Percentiles rank a stretch among this genome's conserved stretches.
Conservation (phyloP, 1,140 invertebrate species). For the Conus betulinus region DNA sequence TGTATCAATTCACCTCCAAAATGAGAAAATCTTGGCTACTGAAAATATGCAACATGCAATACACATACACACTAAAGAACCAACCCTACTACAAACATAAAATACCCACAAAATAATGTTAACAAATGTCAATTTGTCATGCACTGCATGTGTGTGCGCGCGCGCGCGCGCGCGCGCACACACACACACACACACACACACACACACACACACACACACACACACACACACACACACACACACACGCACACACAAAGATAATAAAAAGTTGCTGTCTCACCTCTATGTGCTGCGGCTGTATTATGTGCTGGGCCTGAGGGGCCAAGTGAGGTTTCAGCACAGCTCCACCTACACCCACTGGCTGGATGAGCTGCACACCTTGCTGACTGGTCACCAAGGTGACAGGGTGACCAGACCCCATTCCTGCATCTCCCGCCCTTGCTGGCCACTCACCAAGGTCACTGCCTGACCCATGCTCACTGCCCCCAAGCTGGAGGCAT, state of each 20-base stretch:
- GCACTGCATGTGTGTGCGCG: no score
- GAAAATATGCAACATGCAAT: no score
- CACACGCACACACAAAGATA: not conserved
- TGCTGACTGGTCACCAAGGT: conserved; percentile 32
- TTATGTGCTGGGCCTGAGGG: conserved; percentile 26
- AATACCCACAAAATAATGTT: no score
- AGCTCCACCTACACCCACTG: conserved; percentile 45
- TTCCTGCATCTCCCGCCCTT: conserved; percentile 18
- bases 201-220: not conserved
- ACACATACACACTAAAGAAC: no score
- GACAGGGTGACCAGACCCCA: not conserved
- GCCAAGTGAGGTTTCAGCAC: conserved; percentile 43
- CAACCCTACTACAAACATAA: no score
- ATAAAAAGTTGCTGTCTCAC: not conserved
- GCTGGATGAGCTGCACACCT: conserved; percentile 48
- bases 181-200: not conserved
- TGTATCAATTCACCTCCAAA: no score
- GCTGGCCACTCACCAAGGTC: conserved; percentile 26
- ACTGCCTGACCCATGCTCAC: conserved; percentile 13
- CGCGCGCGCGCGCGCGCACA: no score
- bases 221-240: not conserved
- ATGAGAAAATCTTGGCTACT: no score
- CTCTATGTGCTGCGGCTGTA: not conserved
- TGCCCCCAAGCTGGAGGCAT: not conserved
- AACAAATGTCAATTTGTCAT: no score